phyloP scores from a whole-genome alignment of 2,113 vertebrate species.

The Siphamia tubifer region DNA sequence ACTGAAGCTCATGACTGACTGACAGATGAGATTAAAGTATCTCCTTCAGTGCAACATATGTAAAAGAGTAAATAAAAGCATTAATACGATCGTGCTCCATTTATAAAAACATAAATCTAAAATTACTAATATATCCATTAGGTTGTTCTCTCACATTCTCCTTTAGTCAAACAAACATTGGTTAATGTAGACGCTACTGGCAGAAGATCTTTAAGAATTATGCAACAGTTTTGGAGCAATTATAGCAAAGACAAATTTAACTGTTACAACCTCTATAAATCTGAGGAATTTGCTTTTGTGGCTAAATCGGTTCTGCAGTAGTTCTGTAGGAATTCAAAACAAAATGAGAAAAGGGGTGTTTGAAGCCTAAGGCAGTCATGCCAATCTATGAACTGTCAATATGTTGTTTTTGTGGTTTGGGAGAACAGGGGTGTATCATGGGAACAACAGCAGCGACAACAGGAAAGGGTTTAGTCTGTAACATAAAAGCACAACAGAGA shows the following conservation, averaged over 20 bases:
- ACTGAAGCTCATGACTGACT: background rate
- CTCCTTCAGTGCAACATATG: no score
- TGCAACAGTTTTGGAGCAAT: constrained; percentile 14
- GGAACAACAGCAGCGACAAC: background rate
- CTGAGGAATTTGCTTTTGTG: constrained; percentile 58
- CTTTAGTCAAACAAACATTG: background rate
- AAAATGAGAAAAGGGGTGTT: background rate
- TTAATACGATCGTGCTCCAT: no score
- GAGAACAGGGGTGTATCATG: no score
- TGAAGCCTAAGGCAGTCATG: constrained; percentile 5
- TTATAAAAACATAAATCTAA: no score
- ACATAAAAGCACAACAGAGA: no score
- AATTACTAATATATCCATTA: no score
- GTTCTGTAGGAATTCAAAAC: constrained; percentile 28
- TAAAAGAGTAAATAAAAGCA: no score
- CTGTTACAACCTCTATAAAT: constrained; percentile 51
- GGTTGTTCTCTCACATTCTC: background rate
- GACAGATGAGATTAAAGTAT: no score
- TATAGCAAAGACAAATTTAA: constrained; percentile 43
- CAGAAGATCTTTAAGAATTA: constrained; percentile 13
- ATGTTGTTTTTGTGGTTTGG: background rate
- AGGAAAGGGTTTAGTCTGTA: no score
- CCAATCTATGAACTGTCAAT: background rate
- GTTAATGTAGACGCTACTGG: background rate
- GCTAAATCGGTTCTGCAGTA: constrained; percentile 29